Evolutionary conservation across 2,113 vertebrate genomes (phyloP), one percentile per base, ranked within the genome.

Genomic region (Shinisaurus crocodilurus): DNA sequence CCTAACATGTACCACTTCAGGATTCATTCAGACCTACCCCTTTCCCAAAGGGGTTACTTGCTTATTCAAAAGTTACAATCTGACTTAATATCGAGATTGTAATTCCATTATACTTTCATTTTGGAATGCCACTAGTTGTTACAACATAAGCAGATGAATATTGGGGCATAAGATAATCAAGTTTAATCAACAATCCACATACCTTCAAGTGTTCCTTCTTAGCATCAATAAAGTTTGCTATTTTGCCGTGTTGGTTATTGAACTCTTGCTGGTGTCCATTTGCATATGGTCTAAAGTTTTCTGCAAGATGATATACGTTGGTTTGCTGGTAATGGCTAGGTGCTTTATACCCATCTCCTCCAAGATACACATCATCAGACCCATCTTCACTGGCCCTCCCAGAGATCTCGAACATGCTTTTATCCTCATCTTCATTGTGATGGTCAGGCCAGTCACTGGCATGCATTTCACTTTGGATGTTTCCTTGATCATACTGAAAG

Each of bases 201-300:
- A 99, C 98, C 96, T 98, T 97, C 96, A 98, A 97, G 91, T 96
- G 95, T 65, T 98, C 97, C 43, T 97, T 96, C 9, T 95, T 80
- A 86, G 92, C 57, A 89, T 96, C 96, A 69, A 96, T 91, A 85
- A 97, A 95, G 81, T 84, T 94, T 86, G 96, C 75, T 70, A 95
- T 90, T 90, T 95, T 96, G 90, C 54, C 90, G 92, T 96, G 95
- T 5, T 95, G 97, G 18, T 90, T 95, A 91, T 69, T 95, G 85
- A 97, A 96, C 37, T 96, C 95, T 90, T 97, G 93, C 85, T 92
- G 96, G 74, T 94, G 94, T 83, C 93, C 94, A 90, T 91, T 97
- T 37, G 94, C 95, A 77, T 96, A 97, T 0, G 96, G 83, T 37
- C 97, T 95, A 88, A 98, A 98, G 90, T 97, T 96, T 93, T 96